Conservation (phyloP, 1,140 invertebrate species). For the Leptonema lineaticorne region DNA sequence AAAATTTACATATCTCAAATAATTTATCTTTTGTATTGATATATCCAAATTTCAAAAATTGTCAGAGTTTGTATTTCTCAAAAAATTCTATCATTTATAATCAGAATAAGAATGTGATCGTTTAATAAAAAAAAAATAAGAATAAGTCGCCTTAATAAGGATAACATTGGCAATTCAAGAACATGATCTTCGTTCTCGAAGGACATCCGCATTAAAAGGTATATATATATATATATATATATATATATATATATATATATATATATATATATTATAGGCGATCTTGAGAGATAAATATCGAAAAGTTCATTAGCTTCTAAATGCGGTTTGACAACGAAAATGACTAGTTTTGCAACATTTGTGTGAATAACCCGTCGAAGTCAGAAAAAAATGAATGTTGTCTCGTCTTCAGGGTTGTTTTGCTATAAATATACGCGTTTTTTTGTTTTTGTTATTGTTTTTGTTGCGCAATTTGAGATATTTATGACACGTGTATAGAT, state of each 20-base stretch:
- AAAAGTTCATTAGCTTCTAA: slow-evolving; percentile 5
- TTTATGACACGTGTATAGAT: too few species aligned
- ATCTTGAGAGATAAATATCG: too few species aligned
- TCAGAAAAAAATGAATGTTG: neutral
- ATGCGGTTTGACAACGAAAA: neutral
- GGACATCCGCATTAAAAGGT: neutral
- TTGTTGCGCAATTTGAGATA: too few species aligned
- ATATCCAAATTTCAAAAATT: too few species aligned
- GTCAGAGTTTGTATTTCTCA: too few species aligned
- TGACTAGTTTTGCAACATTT: slow-evolving; percentile 6
- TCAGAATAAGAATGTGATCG: too few species aligned
- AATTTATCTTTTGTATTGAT: too few species aligned
- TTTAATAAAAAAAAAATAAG: neutral
- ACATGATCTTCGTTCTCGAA: neutral
- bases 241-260: neutral
- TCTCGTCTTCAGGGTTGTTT: neutral
- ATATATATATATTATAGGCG: neutral
- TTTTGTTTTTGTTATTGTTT: too few species aligned
- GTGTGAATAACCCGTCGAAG: neutral
- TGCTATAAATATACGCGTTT: neutral
- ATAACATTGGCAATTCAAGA: too few species aligned
- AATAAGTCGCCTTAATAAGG: neutral
- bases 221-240: too few species aligned
- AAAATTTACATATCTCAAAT: too few species aligned
- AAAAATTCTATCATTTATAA: too few species aligned